Conservation (phyloP, 2,797 vertebrate species). For the Tauraco hartlaubi region DNA sequence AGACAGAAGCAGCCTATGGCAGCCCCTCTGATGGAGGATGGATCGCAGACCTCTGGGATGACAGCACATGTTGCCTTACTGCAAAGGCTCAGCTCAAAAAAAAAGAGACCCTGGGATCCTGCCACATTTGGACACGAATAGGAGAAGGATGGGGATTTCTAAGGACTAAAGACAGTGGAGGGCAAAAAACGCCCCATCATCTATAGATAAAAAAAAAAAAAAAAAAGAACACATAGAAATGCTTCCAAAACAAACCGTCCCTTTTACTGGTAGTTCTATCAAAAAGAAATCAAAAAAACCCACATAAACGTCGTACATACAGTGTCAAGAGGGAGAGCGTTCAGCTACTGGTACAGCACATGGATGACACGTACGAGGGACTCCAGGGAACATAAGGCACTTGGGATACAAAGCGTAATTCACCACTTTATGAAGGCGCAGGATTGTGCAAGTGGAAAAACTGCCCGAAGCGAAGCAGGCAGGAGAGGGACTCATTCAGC, state of each 20-base stretch:
- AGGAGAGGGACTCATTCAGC: not conserved
- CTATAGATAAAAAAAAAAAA: not conserved
- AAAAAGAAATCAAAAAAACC: not conserved
- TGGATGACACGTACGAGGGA: not conserved
- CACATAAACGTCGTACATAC: not conserved
- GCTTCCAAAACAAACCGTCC: slow-evolving; percentile 44
- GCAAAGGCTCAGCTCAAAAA: not conserved
- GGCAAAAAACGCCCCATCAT: not conserved
- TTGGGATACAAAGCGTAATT: slow-evolving; percentile 18
- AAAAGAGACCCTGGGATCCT: not conserved
- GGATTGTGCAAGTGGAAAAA: not conserved
- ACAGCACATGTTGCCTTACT: not conserved
- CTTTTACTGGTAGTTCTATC: slow-evolving; percentile 48
- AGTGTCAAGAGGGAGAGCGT: not conserved
- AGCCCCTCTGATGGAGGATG: not conserved
- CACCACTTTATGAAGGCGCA: not conserved
- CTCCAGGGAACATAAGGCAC: slow-evolving; percentile 74
- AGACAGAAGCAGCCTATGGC: not conserved
- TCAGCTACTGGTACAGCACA: not conserved
- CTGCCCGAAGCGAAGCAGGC: slow-evolving; percentile 19
- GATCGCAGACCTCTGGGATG: not conserved
- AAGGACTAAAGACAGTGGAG: not conserved
- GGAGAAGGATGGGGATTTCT: not conserved
- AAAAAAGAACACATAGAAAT: not conserved
- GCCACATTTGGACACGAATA: not conserved